A percentile compares a stretch with the other conserved stretches of the same genome.
Evolutionary conservation across 2,888 invertebrate species (phyloP).

Genomic region (Diadromus collaris): DNA sequence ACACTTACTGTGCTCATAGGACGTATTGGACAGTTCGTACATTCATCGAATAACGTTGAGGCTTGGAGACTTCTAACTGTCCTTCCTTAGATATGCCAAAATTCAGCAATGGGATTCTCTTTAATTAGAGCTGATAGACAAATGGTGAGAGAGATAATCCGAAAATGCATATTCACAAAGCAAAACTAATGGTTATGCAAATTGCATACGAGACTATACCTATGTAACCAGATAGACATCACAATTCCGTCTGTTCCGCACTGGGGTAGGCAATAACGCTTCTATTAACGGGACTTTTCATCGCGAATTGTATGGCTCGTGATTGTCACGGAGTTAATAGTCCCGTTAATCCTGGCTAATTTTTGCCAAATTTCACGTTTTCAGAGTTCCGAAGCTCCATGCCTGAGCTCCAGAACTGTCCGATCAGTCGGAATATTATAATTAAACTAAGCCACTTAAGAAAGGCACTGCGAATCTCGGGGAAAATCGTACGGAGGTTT

Average conservation of each 20-base stretch:
- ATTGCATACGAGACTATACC: not conserved
- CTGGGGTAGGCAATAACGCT: not conserved
- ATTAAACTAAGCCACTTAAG: not conserved
- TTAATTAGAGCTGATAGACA: not conserved
- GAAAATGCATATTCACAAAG: not conserved
- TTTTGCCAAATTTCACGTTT: not conserved
- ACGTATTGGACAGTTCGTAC: not conserved
- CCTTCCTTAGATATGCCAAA: not conserved
- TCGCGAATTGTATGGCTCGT: not conserved
- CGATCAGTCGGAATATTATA: not conserved
- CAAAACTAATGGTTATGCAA: not conserved
- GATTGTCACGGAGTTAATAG: not conserved
- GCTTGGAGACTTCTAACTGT: not conserved
- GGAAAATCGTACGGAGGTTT: not conserved
- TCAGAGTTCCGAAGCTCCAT: not conserved
- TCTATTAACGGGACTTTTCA: not conserved
- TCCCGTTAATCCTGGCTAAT: not conserved
- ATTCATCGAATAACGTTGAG: not conserved
- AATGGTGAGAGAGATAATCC: not conserved
- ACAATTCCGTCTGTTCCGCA: not conserved
- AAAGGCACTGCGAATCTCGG: not conserved
- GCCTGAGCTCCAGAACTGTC: not conserved
- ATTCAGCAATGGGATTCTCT: not conserved
- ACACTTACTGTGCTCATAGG: slow-evolving; percentile 9
- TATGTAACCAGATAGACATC: not conserved